Evolutionary conservation across 2,113 vertebrate species (phyloP), one percentile per base, ranked within the genome.

Genomic region (Xenopus laevis): DNA sequence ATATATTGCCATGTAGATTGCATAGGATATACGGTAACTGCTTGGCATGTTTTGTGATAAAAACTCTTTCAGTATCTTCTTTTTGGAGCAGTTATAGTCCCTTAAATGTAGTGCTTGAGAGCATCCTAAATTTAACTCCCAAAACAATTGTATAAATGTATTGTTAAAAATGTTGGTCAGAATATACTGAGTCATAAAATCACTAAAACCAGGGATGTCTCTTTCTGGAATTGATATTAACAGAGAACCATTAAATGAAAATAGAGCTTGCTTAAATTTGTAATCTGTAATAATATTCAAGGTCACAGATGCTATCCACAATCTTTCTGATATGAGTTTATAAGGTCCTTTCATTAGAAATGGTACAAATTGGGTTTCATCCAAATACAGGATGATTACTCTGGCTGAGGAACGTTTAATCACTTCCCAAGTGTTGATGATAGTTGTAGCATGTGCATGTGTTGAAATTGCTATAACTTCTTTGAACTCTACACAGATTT

Each of bases 131-230:
- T 4, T 15, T 6, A 72, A 50, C 1, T 1, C 0, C 61, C 60
- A 72, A 55, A 72, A 72, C 3, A 2, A 4, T 5, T 21, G 17
- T 4, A 65, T 7, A 65, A 65, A 72, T 6, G 0, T 11, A 65
- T 72, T 65, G 27, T 44, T n/a, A 7, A 47, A 16, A 18, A 55
- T 53, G 7, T 65, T 72, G 1, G 3, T 7, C 13, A 7, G 16
- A 15, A 23, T 72, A 7, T 46, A 16, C 13, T 13, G 45, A 44
- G 12, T 40, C 8, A 40, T 40, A 40, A 58, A 73, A 3, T 17
- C 17, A 13, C 45, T 55, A 33, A 73, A 73, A 8, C 71, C 71
- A 12, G 62, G 62, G 20, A 73, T 66, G 8, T 73, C 50, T 23
- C 63, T 52, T 46, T 73, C 57, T 13, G 44, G 18, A 4, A 58